Evolutionary conservation across 1,140 invertebrate species (phyloP).

Genomic region (Ectropis grisescens): DNA sequence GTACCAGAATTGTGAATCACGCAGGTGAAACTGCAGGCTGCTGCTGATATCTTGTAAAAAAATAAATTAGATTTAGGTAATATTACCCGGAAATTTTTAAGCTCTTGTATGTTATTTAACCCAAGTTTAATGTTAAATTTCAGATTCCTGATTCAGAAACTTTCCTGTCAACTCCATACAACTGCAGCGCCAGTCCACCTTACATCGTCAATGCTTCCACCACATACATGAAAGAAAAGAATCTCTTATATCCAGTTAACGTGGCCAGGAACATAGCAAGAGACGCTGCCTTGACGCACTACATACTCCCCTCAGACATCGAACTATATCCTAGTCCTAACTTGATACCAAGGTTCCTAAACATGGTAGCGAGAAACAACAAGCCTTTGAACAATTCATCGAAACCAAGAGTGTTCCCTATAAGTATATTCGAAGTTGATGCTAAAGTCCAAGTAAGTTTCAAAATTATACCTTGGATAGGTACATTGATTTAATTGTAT

Average conservation of each 20-base stretch:
- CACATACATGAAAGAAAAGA: conserved; percentile 85
- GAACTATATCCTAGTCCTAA: conserved; percentile 90
- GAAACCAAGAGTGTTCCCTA: conserved; percentile 83
- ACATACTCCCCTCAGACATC: conserved; percentile 88
- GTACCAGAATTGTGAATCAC: too few relatives aligned
- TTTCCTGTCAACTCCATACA: conserved; percentile 74
- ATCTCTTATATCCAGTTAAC: conserved; percentile 89
- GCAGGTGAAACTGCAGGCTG: too few relatives aligned
- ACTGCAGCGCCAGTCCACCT: conserved; percentile 78
- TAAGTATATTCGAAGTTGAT: conserved; percentile 88
- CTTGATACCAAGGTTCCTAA: conserved; percentile 81
- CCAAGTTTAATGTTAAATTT: too few relatives aligned
- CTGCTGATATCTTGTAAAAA: too few relatives aligned
- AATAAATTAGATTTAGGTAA: too few relatives aligned
- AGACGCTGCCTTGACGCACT: conserved; percentile 85
- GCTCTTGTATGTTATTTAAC: too few relatives aligned
- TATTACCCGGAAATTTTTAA: too few relatives aligned
- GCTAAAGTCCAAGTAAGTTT: conserved; percentile 71
- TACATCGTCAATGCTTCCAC: conserved; percentile 75
- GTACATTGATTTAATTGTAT: too few relatives aligned
- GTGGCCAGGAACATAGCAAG: conserved; percentile 89
- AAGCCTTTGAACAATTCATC: conserved; percentile 73
- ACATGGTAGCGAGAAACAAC: conserved; percentile 83
- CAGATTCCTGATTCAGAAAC: conserved; percentile 77
- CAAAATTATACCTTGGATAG: too few relatives aligned